These are phyloP conservation scores for Drosophila saltans DNA, from an alignment of 1,140 invertebrate species.

Conservation along the genomic window DNA sequence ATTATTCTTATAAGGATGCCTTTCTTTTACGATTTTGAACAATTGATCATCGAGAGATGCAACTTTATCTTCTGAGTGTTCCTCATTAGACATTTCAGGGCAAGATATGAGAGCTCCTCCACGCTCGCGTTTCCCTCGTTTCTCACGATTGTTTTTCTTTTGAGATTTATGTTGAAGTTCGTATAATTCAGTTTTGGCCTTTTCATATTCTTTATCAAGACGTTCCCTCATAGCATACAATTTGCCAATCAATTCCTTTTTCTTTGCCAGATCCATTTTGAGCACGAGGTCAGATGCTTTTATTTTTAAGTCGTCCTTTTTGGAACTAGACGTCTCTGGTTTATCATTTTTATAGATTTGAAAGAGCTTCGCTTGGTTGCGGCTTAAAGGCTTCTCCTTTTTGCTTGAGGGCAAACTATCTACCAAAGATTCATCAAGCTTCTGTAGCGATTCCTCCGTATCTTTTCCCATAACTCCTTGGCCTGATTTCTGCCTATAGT, in stretches of 20 bases:
- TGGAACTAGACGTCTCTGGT: too few relatives aligned
- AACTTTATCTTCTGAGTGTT: too few relatives aligned
- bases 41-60: background rate
- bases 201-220: constrained; percentile 24
- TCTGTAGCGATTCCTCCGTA: too few relatives aligned
- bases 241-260: constrained; percentile 8
- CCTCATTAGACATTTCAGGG: background rate
- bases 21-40: too few relatives aligned
- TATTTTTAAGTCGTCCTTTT: too few relatives aligned
- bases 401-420: background rate
- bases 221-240: constrained; percentile 20
- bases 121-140: background rate
- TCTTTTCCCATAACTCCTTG: background rate
- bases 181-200: constrained; percentile 22
- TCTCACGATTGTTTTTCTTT: background rate
- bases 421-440: background rate
- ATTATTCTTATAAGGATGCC: too few relatives aligned
- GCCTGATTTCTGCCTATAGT: background rate
- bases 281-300: background rate
- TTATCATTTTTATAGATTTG: too few relatives aligned
- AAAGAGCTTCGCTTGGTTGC: too few relatives aligned
- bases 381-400: background rate
- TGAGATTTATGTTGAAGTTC: background rate
- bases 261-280: background rate
- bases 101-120: constrained; percentile 33